Evolutionary conservation across 2,113 vertebrate species (phyloP), one percentile per base, ranked within the genome.

Genomic region (Ageneiosus marmoratus): DNA sequence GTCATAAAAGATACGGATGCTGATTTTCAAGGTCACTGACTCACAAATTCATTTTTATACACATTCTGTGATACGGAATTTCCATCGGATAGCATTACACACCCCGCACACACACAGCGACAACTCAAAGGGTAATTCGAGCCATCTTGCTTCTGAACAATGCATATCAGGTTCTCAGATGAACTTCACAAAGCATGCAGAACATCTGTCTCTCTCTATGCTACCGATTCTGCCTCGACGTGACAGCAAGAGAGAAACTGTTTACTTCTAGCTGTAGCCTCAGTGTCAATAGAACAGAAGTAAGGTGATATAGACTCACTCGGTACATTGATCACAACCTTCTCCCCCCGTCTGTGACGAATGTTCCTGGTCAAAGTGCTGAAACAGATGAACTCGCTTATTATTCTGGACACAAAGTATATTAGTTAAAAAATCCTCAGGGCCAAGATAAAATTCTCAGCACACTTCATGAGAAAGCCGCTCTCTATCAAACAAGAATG

Each of bases 351-450:
- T 88, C 98, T 91, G 83, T 98, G 97, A 60, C 97, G 95, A 90
- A 98, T 98, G 85, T 99, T 99, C 93, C 96, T 96, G 70, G 97
- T 99, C 85, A 99, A 92, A 5, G 96, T 97, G 89, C 98, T 99
- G 83, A 60, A 93, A 93, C 10, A 84, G 75, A 65, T 81, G 79
- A 84, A 84, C 16, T 41, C 11, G 7, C n/a, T n/a, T n/a, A n/a
- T n/a, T n/a, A n/a, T n/a, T n/a, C n/a, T n/a, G n/a, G n/a, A n/a
- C n/a, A 46, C 1, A 51, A 5, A 27, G 20, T 27, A 12, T 9
- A 34, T 8, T 50, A 50, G 20, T 51, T 53, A 41, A 65, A 73
- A 44, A 44, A 41, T 11, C 11, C 37, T 70, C 44, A 51, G 27
- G 46, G 48, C 69, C 79, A 2, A 41, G 3, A 41, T 41, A 41